phyloP scores from a whole-genome alignment of 2,113 vertebrate genomes.

The Aythya baeri region DNA sequence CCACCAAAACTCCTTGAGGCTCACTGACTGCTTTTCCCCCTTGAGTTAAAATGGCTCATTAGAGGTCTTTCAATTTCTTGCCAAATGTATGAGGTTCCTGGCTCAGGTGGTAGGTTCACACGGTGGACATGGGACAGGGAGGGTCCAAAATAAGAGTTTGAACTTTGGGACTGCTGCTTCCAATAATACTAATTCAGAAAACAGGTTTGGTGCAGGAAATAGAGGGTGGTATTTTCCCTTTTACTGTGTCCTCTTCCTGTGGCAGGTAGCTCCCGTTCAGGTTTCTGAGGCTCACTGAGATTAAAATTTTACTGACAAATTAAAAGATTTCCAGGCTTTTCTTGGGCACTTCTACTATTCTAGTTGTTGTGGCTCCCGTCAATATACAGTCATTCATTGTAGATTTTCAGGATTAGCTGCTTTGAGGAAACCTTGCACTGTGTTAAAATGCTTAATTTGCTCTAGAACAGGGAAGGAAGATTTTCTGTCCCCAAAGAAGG shows the following conservation, averaged over 20 bases:
- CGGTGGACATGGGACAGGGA: not conserved
- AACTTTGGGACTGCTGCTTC: not conserved
- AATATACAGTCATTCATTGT: not conserved
- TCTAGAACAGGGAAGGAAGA: not conserved
- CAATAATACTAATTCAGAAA: not conserved
- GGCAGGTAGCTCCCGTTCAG: not conserved
- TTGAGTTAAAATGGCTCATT: not conserved
- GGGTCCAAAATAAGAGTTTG: not conserved
- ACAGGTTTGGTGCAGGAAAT: not conserved
- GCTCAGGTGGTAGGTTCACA: not conserved
- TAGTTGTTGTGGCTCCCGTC: not conserved
- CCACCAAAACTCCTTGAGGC: not conserved
- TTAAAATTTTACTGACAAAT: not conserved
- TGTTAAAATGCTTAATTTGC: not conserved
- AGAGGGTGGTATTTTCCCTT: not conserved
- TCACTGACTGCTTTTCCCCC: not conserved
- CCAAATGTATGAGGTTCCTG: not conserved
- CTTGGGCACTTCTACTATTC: not conserved
- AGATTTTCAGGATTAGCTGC: not conserved
- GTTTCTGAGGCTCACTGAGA: not conserved
- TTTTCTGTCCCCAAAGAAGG: not conserved
- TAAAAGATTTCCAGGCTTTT: not conserved
- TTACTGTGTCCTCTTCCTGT: not conserved
- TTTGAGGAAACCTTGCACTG: not conserved
- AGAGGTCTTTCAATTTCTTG: not conserved